phyloP scores from a whole-genome alignment of 92 coral and sea anemone species.

The Umimayanthus kanabou region DNA sequence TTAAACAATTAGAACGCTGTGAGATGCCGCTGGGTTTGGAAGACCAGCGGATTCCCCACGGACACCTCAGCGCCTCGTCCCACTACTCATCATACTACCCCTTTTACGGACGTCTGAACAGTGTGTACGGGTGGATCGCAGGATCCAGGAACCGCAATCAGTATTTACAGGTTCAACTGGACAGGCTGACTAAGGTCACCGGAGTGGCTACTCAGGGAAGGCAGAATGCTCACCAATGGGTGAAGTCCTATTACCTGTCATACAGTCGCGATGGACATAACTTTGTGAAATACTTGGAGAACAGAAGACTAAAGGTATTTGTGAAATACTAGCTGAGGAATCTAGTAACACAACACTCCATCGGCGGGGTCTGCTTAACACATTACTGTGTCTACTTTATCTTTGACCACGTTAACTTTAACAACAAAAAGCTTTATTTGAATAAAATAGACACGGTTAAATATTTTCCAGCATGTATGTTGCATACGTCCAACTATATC shows the following conservation, averaged over 20 bases:
- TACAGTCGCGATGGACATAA: constrained; percentile 20
- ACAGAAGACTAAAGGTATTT: not conserved
- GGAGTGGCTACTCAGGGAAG: constrained; percentile 31
- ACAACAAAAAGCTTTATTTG: too few species aligned
- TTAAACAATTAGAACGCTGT: not conserved
- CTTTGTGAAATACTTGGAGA: constrained; percentile 3
- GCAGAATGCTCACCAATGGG: constrained; percentile 15
- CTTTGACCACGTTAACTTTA: too few species aligned
- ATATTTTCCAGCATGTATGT: too few species aligned
- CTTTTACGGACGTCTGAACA: constrained; percentile 26
- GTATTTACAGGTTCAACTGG: constrained; percentile 15
- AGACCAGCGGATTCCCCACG: constrained; percentile 20
- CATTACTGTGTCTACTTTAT: too few species aligned
- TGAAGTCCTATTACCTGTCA: constrained; percentile 27
- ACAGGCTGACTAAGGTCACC: constrained; percentile 6
- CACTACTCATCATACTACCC: constrained; percentile 20
- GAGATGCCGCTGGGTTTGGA: constrained; percentile 11
- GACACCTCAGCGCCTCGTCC: constrained; percentile 22
- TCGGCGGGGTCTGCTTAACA: too few species aligned
- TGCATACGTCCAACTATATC: too few species aligned
- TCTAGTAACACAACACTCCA: not conserved
- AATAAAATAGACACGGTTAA: too few species aligned
- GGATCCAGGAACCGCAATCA: not conserved
- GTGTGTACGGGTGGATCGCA: constrained; percentile 18
- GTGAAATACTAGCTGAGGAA: not conserved